Base-by-base conservation (phyloP, 2,888 invertebrate genomes). In the Psylliodes chrysocephalus region DNA sequence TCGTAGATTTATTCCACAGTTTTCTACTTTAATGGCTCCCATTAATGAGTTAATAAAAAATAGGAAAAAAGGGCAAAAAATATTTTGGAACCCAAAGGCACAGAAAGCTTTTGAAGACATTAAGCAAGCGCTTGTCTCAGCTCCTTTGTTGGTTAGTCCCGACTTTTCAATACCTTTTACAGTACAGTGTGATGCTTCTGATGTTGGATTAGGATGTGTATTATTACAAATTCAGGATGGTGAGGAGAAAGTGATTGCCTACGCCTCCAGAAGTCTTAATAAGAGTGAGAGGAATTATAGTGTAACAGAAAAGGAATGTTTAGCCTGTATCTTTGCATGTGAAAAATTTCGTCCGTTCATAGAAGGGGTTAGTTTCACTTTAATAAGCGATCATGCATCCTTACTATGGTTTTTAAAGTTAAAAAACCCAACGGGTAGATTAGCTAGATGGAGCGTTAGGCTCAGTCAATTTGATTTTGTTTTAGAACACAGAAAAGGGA, bases 141-240 rank as follows among this genome's bases (percentile, higher is more conserved):
- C 68, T 10, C 71, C 74, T 6, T 47, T 73, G 3, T 35, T 74
- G 7, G 15, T 53, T 6, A 67, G 57, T 47, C 70, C 73, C 1
- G 64, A 75, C 60, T 73, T 73, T 52, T 7, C 46, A 0, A 8
- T 62, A 40, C 67, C 71, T 0, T 75, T 75, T 60, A 38, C 42
- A 0, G 40, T 75, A 0, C 57, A 67, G 46, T 64, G 60, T 49
- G 77, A 79, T 64, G 78, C 77, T n/a, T 68, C 68, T 6, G 54
- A 63, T 30, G 46, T 38, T 3, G 77, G 72, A 3, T 6, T 79
- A 12, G 77, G 74, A 0, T 74, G 68, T 14, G 71, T 79, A 1
- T 56, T 73, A 14, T 53, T 57, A 12, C 70, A 72, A 57, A 38
- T 35, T 14, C 47, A 57, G 10, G 51, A 67, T 28, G 68, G 63